A percentile compares a stretch with the other conserved stretches of the same genome.
These are phyloP conservation scores for Pachyuromys duprasi DNA, from an alignment of 2,797 vertebrate species.

Conservation along the genomic window DNA sequence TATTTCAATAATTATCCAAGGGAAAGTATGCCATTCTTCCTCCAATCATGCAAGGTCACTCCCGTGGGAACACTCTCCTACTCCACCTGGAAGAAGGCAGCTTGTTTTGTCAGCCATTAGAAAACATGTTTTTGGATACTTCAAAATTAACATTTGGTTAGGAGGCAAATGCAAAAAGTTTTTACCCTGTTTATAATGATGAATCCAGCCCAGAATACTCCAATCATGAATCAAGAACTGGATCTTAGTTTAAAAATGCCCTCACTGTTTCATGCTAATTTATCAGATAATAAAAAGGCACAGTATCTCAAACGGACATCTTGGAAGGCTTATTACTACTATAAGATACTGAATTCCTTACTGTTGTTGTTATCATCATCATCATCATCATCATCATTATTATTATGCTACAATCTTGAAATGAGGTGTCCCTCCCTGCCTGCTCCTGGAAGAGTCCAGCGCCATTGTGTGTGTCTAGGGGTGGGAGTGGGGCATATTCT, in stretches of 20 bases:
- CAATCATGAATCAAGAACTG: slow-evolving; percentile 4
- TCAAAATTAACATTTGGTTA: slow-evolving; percentile 36
- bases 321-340: neutral
- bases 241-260: neutral
- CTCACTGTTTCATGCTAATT: neutral
- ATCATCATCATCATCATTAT: no score
- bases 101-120: neutral
- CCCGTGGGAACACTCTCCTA: neutral
- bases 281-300: slow-evolving; percentile 11
- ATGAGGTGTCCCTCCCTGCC: neutral
- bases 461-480: neutral
- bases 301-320: neutral
- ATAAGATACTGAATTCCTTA: neutral
- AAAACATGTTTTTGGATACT: neutral
- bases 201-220: neutral
- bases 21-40: neutral
- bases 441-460: neutral
- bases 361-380: neutral
- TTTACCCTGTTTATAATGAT: neutral
- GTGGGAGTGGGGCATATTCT: neutral
- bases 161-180: neutral
- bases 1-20: slow-evolving; percentile 44
- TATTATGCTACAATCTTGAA: neutral
- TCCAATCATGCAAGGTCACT: neutral
- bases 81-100: neutral